Evolutionary conservation across 2,797 vertebrate genomes (phyloP).

Genomic region (Nyctibius grandis): DNA sequence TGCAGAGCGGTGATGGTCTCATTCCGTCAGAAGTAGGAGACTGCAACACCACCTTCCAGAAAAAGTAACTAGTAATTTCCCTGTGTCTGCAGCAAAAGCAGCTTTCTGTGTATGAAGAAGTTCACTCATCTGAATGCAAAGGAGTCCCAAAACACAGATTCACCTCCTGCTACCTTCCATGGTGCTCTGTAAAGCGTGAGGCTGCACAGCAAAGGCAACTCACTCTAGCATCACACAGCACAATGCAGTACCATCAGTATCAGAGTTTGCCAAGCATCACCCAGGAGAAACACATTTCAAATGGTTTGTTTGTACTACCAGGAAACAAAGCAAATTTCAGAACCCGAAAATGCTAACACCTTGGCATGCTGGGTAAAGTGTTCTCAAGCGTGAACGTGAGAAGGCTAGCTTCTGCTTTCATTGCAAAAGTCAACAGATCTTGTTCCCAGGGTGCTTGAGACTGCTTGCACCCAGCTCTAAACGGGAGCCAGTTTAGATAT

Average conservation of each 20-base stretch:
- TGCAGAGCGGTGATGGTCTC: neutral
- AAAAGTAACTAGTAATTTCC: neutral
- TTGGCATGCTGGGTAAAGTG: neutral
- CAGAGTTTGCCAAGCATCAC: neutral
- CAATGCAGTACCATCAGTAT: fast-evolving
- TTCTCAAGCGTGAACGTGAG: neutral
- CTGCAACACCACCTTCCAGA: neutral
- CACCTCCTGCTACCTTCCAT: neutral
- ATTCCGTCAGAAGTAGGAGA: neutral
- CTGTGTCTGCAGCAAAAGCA: neutral
- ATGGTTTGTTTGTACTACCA: neutral
- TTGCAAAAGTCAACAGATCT: neutral
- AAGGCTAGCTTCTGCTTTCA: neutral
- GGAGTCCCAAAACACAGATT: neutral
- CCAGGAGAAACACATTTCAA: neutral
- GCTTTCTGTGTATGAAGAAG: neutral
- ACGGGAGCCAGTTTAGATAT: neutral
- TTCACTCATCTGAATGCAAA: neutral
- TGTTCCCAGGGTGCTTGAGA: neutral
- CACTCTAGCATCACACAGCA: fast-evolving
- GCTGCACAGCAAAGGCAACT: neutral
- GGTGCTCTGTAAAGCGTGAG: neutral
- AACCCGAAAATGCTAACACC: neutral
- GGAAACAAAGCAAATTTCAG: neutral
- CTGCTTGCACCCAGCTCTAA: neutral